phyloP scores from a whole-genome alignment of 2,888 invertebrate genomes.

The Coenonympha arcania region DNA sequence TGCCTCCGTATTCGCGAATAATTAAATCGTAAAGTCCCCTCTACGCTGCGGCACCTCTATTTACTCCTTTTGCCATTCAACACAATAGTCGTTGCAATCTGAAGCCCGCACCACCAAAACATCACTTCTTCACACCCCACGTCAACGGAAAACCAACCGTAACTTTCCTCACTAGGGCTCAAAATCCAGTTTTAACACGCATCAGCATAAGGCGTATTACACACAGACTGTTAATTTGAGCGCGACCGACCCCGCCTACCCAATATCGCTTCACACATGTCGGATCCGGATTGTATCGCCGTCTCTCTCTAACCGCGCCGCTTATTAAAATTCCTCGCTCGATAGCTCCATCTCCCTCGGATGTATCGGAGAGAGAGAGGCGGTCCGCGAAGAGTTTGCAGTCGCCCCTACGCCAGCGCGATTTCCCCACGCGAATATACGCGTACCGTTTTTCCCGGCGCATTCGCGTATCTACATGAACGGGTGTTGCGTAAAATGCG shows the following conservation, averaged over 20 bases:
- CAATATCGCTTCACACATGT: slow-evolving; percentile 70
- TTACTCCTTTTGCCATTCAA: slow-evolving; percentile 75
- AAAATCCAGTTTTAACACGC: slow-evolving; percentile 28
- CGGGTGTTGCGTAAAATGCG: slow-evolving; percentile 15
- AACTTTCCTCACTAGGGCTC: slow-evolving; percentile 19
- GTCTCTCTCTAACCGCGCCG: slow-evolving; percentile 68
- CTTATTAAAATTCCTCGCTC: slow-evolving; percentile 72
- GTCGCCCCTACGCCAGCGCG: slow-evolving; percentile 68
- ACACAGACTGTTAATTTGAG: slow-evolving; percentile 69
- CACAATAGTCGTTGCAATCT: slow-evolving; percentile 73
- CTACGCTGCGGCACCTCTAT: slow-evolving; percentile 70
- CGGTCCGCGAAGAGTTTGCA: slow-evolving; percentile 52
- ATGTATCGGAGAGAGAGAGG: slow-evolving; percentile 38
- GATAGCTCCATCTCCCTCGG: slow-evolving; percentile 68
- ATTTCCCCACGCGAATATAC: slow-evolving; percentile 70
- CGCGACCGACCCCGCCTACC: slow-evolving; percentile 71
- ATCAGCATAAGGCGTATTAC: slow-evolving; percentile 63
- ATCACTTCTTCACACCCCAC: slow-evolving; percentile 33
- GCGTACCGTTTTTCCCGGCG: slow-evolving; percentile 43
- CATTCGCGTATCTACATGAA: no score
- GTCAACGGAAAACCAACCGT: slow-evolving; percentile 37
- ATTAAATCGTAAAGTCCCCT: slow-evolving; percentile 75
- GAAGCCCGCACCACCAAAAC: slow-evolving; percentile 49
- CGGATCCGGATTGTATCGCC: slow-evolving; percentile 55
- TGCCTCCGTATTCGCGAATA: slow-evolving; percentile 75